phyloP scores from a whole-genome alignment of 2,113 vertebrate genomes.

The Otocyon megalotis region DNA sequence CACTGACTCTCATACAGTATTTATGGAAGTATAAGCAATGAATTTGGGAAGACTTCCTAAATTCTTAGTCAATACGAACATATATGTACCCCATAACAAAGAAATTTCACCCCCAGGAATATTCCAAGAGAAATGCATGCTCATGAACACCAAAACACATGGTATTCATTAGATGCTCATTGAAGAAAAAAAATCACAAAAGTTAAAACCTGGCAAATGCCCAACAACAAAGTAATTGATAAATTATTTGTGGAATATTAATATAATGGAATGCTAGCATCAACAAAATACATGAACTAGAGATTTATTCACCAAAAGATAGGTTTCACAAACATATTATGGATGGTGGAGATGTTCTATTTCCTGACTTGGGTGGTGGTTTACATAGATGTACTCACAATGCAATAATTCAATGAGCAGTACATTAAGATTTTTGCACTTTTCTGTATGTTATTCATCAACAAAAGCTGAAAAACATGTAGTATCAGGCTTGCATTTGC shows the following conservation, averaged over 20 bases:
- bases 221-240: not conserved
- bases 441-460: not conserved
- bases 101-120: not conserved
- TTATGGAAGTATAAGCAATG: not conserved
- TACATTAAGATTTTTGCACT: not conserved
- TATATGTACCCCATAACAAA: not conserved
- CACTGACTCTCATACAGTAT: not conserved
- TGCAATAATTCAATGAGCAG: not conserved
- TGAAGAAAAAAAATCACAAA: not conserved
- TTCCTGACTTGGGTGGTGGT: not conserved
- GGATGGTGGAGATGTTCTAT: not conserved
- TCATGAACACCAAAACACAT: not conserved
- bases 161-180: not conserved
- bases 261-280: not conserved
- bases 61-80: not conserved
- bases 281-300: not conserved
- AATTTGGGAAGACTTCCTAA: not conserved
- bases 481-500: not conserved
- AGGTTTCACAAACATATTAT: not conserved
- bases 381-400: not conserved
- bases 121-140: not conserved
- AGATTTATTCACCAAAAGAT: not conserved
- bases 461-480: not conserved
- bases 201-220: not conserved
- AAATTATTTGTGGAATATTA: not conserved